These are phyloP conservation scores for Pygoscelis antarcticus DNA, from an alignment of 2,113 vertebrate species.

Conservation along the genomic window DNA sequence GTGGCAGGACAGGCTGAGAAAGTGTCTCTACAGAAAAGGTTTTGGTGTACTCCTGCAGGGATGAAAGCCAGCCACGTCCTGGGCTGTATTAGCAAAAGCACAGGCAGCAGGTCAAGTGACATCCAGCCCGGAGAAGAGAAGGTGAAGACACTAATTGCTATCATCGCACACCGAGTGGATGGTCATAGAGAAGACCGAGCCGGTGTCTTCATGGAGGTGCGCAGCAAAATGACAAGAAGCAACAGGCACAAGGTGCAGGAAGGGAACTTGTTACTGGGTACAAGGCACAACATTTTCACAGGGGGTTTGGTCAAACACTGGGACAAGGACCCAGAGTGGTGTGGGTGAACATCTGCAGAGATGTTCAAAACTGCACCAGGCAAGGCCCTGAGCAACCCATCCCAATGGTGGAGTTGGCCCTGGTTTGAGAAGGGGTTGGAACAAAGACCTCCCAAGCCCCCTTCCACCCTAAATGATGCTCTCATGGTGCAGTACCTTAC, in stretches of 20 bases:
- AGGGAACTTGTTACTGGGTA: not conserved
- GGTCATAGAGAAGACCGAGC: not conserved
- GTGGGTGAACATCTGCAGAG: not conserved
- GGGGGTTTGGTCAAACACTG: not conserved
- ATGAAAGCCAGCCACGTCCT: not conserved
- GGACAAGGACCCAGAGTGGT: not conserved
- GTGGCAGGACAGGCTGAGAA: not conserved
- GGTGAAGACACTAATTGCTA: not conserved
- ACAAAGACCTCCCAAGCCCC: not conserved
- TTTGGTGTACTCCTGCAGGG: not conserved
- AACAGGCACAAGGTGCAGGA: not conserved
- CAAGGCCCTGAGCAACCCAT: not conserved
- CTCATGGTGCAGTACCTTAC: not conserved
- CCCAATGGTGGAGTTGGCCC: not conserved
- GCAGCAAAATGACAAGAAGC: not conserved
- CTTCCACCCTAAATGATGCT: no score
- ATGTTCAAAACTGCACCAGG: not conserved
- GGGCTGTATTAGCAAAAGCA: not conserved
- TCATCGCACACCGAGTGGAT: not conserved
- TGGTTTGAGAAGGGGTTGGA: not conserved
- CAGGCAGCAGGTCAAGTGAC: not conserved
- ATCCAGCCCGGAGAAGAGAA: not conserved
- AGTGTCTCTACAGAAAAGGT: not conserved
- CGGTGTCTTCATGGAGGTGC: not conserved
- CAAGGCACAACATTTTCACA: not conserved